phyloP scores from a whole-genome alignment of 1,140 invertebrate genomes.

The Cardiocondyla obscurior region DNA sequence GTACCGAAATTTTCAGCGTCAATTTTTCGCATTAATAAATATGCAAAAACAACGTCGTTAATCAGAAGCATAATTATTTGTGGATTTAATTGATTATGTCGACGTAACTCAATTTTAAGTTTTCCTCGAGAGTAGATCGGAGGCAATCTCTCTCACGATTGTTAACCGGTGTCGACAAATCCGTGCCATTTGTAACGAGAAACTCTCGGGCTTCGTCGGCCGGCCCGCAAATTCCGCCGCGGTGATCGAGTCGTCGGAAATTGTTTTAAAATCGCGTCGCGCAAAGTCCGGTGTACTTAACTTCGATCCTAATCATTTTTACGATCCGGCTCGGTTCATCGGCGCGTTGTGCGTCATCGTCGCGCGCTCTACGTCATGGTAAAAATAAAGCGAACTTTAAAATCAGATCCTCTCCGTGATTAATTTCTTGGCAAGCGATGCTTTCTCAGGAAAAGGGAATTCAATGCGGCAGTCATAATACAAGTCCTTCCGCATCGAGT shows the following conservation, averaged over 20 bases:
- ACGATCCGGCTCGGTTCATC: constrained; percentile 10
- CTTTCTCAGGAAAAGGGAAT: constrained; percentile 11
- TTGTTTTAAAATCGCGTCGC: constrained; percentile 55
- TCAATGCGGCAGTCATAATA: constrained; percentile 5
- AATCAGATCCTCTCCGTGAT: background rate
- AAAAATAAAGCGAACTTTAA: background rate
- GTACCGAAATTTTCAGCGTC: background rate
- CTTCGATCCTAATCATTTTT: constrained; percentile 51
- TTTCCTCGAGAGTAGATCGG: constrained; percentile 12
- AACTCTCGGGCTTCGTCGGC: constrained; percentile 30
- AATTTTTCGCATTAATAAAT: background rate
- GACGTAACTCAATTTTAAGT: background rate
- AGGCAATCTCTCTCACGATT: constrained; percentile 17
- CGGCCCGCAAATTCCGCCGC: constrained; percentile 39
- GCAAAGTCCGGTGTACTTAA: constrained; percentile 14
- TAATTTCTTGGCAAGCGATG: constrained; percentile 10
- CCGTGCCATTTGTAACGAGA: constrained; percentile 44
- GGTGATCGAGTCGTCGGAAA: constrained; percentile 49
- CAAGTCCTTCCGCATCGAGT: constrained; percentile 21
- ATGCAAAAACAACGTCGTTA: background rate
- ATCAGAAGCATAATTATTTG: constrained; percentile 6
- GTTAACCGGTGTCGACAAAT: constrained; percentile 46
- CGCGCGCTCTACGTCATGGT: background rate
- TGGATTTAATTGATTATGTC: background rate
- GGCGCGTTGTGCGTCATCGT: background rate